phyloP scores from a whole-genome alignment of 2,888 invertebrate genomes.

The Ceramica pisi region DNA sequence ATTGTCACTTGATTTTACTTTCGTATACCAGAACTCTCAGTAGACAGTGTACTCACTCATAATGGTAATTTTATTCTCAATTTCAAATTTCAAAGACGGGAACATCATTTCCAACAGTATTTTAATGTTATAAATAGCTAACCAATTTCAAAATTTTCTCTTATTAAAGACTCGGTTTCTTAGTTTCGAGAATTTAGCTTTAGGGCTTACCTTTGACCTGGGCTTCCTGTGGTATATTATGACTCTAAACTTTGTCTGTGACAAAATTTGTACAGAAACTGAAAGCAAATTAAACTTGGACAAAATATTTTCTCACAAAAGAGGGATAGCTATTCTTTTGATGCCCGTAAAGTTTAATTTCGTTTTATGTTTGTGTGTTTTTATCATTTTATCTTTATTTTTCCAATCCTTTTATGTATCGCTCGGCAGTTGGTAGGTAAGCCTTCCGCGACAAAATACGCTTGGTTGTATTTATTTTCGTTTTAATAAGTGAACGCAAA shows the following conservation, averaged over 20 bases:
- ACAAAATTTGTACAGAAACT: conserved; percentile 62
- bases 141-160: background rate
- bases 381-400: conserved; percentile 35
- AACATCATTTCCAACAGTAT: background rate
- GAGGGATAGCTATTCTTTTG: conserved; percentile 59
- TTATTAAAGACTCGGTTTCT: conserved; percentile 7
- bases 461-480: conserved; percentile 22
- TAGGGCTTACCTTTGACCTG: conserved; percentile 14
- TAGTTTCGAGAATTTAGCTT: conserved; percentile 4
- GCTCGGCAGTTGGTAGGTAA: conserved; percentile 22
- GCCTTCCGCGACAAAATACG: conserved; percentile 19
- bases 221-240: conserved; percentile 2
- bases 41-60: background rate
- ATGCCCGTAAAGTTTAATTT: conserved; percentile 62
- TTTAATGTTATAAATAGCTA: background rate
- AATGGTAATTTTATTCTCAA: background rate
- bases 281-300: conserved; percentile 75
- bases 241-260: conserved; percentile 39
- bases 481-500: conserved; percentile 4
- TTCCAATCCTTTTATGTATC: conserved; percentile 45
- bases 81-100: background rate
- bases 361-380: conserved; percentile 47
- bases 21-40: background rate
- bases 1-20: no score
- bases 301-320: conserved; percentile 67